Evolutionary conservation across 2,888 invertebrate genomes (phyloP), one percentile per base, ranked within the genome.

Genomic region (Drepana falcataria): DNA sequence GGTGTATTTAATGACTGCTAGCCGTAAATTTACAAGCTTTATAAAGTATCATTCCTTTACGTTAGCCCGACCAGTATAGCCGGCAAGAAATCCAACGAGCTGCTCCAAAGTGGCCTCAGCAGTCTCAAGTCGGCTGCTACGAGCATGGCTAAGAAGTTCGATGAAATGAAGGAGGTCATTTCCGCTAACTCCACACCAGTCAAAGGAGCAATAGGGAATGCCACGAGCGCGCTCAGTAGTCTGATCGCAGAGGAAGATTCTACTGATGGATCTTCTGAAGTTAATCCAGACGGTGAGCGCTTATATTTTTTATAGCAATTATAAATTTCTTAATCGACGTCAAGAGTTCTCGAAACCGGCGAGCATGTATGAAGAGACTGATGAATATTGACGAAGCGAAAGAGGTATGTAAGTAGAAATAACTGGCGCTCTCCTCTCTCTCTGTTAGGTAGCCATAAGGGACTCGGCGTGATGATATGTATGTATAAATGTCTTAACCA

Each of bases 91-190:
- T 96, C 96, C 4, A 96, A 96, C 79, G 97, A 97, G 85, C 91
- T 97, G 48, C 92, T 97, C 52, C 95, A 96, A 85, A 96, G 96
- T 59, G 96, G 96, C 48, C 89, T 97, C 48, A 97, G 96, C 77
- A 96, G 96, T 71, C 92, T 97, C 47, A 97, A 96, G 79, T 96
- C 95, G 9, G 96, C 96, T 0, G 96, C 97, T 0, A 96, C 94
- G 2, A 95, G 95, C 48, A 94, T 97, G 78, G 96, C 94, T 35
- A 97, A 96, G 75, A 97, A 97, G 75, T 94, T 97, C 69, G 97
- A 97, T 76, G 97, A 97, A 81, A 95, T 97, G 80, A 97, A 97
- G 78, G 97, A 97, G 79, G 96, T 96, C 35, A 96, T 97, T 68
- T 96, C 96, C 2, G 96, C 95, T 0, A 96, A 95, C 64, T 95